Evolutionary conservation across 2,113 vertebrate species (phyloP).

Genomic region (Ictidomys tridecemlineatus): DNA sequence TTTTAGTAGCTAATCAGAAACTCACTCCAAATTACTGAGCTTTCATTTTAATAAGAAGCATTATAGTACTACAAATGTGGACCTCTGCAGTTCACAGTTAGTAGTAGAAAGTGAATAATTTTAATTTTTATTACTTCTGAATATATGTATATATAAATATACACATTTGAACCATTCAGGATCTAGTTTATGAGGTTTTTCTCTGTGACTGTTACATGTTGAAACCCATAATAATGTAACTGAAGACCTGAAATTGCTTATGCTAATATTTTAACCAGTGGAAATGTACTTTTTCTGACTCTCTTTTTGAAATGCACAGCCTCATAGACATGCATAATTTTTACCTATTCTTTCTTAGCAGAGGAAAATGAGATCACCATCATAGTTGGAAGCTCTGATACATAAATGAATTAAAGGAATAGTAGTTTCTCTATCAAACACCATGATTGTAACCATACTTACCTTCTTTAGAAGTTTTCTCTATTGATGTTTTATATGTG

Average conservation of each 20-base stretch:
- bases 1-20: conserved; percentile 27
- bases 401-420: neutral
- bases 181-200: conserved; percentile 9
- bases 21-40: neutral
- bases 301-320: neutral
- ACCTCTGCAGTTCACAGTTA: conserved; percentile 34
- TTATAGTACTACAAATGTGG: neutral
- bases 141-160: neutral
- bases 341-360: neutral
- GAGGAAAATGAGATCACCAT: neutral
- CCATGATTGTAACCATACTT: neutral
- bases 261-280: conserved; percentile 61
- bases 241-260: conserved; percentile 52
- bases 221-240: conserved; percentile 22
- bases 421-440: neutral
- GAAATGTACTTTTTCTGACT: neutral
- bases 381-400: neutral
- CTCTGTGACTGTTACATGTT: neutral
- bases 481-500: neutral
- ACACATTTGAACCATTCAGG: neutral
- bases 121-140: neutral
- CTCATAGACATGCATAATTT: neutral
- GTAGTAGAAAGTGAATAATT: neutral
- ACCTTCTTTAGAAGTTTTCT: neutral
- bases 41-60: neutral